Conservation (phyloP, 2,113 vertebrate genomes). For the Pantherophis guttatus region DNA sequence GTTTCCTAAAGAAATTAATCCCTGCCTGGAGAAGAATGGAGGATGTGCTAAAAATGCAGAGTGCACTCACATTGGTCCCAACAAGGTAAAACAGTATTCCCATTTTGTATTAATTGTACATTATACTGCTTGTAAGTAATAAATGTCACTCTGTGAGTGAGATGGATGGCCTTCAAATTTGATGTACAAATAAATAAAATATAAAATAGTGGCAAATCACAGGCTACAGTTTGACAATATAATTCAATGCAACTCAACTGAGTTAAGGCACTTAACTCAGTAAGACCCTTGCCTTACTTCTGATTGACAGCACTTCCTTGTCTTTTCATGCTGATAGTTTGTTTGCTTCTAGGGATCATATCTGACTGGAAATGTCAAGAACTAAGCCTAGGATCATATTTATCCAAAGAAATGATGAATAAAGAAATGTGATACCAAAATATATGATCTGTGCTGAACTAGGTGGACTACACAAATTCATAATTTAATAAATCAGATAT, state of each 20-base stretch:
- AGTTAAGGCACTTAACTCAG: neutral
- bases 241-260: neutral
- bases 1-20: constrained; percentile 83
- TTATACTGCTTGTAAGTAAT: neutral
- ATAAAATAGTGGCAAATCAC: neutral
- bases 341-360: neutral
- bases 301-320: neutral
- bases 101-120: neutral
- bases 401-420: neutral
- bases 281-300: neutral
- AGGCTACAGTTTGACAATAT: neutral
- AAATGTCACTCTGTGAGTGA: neutral
- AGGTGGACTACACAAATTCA: neutral
- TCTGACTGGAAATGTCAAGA: neutral
- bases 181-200: neutral
- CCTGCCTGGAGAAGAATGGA: constrained; percentile 79
- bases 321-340: neutral
- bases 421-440: neutral
- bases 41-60: constrained; percentile 83
- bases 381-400: neutral
- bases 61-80: constrained; percentile 87
- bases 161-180: neutral
- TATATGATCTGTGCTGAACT: neutral
- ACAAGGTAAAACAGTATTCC: constrained; percentile 76
- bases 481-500: neutral